Percentiles rank a stretch among this genome's conserved stretches.
phyloP scores from a whole-genome alignment of 2,113 vertebrate species.

The Myotis brandtii region DNA sequence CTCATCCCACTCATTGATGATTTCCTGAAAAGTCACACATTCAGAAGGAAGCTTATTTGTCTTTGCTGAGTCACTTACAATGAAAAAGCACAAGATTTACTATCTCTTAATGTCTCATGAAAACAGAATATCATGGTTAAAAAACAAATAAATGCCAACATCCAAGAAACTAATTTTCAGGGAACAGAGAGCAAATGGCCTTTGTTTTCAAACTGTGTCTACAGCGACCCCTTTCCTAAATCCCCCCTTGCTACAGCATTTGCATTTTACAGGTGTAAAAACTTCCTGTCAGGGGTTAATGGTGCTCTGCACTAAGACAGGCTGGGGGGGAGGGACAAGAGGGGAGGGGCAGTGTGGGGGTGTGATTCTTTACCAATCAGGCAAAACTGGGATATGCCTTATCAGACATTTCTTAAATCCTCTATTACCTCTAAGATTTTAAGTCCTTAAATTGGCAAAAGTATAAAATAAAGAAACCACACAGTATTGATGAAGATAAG shows the following conservation, averaged over 20 bases:
- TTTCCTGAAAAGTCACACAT: slow-evolving; percentile 83
- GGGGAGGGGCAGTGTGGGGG: too few species aligned
- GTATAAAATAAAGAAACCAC: neutral
- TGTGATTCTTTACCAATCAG: neutral
- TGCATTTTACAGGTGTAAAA: neutral
- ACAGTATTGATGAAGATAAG: neutral
- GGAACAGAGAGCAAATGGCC: neutral
- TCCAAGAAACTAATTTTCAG: neutral
- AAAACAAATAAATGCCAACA: slow-evolving; percentile 14
- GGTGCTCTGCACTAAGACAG: neutral
- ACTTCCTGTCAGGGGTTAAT: neutral
- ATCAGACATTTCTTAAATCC: neutral
- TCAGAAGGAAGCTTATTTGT: slow-evolving; percentile 30
- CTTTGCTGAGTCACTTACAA: neutral
- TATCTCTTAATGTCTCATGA: neutral
- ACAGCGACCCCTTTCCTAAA: neutral
- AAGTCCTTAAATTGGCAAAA: neutral
- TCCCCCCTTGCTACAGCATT: neutral
- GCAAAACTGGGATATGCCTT: neutral
- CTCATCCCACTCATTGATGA: slow-evolving; percentile 97
- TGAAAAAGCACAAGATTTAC: neutral
- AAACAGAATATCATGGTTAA: neutral
- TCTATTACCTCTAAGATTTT: neutral
- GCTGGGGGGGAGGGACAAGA: neutral
- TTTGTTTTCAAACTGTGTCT: neutral